Conservation (phyloP, 2,113 vertebrate species). For the Pipra filicauda region DNA sequence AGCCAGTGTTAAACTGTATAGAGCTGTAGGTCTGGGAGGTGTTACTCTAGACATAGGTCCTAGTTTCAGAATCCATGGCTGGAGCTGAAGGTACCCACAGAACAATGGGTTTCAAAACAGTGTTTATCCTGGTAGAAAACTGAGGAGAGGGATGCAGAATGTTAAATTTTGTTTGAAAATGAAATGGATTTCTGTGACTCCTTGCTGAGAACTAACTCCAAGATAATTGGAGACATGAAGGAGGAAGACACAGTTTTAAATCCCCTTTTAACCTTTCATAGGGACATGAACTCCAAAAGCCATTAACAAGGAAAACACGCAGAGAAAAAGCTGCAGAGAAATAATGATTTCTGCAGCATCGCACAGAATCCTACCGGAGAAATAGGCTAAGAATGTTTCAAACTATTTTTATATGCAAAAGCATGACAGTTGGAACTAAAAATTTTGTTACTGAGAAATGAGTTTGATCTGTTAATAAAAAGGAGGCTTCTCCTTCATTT, state of each 20-base stretch:
- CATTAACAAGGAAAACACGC: background rate
- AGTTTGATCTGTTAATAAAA: constrained; percentile 9
- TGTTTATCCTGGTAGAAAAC: background rate
- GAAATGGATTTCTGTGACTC: background rate
- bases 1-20: background rate
- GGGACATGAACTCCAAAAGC: background rate
- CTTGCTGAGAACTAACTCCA: background rate
- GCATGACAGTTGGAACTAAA: background rate
- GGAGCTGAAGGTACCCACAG: background rate
- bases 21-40: background rate
- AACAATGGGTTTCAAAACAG: accelerated
- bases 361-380: background rate
- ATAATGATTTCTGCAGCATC: background rate
- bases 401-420: background rate
- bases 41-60: background rate
- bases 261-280: background rate
- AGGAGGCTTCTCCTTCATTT: background rate
- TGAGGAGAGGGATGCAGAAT: background rate
- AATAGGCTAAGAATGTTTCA: background rate
- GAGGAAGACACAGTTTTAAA: background rate
- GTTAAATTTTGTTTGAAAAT: background rate
- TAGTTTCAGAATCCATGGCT: background rate
- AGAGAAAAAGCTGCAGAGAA: background rate
- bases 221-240: background rate
- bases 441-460: background rate